phyloP scores from a whole-genome alignment of 2,888 invertebrate genomes.

The Boloria euphrosyne region DNA sequence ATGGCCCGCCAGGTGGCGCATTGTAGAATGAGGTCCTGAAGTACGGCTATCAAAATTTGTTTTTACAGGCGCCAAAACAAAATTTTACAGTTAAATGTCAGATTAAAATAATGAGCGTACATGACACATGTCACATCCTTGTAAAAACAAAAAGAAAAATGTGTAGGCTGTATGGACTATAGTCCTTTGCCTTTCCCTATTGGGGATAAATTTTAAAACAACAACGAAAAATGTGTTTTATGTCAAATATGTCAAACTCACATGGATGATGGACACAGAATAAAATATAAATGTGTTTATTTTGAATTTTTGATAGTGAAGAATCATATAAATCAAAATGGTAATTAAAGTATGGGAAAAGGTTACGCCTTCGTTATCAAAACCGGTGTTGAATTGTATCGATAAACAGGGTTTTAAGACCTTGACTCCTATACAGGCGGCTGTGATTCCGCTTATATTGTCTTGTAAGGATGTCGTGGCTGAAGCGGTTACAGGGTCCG shows the following conservation, averaged over 20 bases:
- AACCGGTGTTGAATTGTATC: slow-evolving; percentile 77
- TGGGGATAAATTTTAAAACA: no score
- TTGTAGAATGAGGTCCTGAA: no score
- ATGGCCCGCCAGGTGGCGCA: no score
- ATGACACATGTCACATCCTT: no score
- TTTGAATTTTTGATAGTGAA: background rate
- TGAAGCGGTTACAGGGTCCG: slow-evolving; percentile 99
- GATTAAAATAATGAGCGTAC: no score
- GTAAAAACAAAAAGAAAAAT: no score
- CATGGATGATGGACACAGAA: slow-evolving; percentile 30
- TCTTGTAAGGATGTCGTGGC: slow-evolving; percentile 98
- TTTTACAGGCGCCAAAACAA: no score
- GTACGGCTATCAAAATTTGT: no score
- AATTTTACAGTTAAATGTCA: no score
- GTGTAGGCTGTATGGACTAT: no score
- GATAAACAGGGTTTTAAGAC: slow-evolving; percentile 73
- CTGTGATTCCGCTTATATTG: slow-evolving; percentile 93
- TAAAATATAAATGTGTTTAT: background rate
- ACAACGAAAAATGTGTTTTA: background rate
- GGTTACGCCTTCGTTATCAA: slow-evolving; percentile 70
- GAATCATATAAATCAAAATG: slow-evolving; percentile 51
- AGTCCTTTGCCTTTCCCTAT: no score
- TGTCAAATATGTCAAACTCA: slow-evolving; percentile 42
- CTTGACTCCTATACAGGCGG: slow-evolving; percentile 88
- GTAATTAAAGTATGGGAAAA: slow-evolving; percentile 72